Evolutionary conservation across 2,888 invertebrate species (phyloP).

Genomic region (Vesta saturnalis): DNA sequence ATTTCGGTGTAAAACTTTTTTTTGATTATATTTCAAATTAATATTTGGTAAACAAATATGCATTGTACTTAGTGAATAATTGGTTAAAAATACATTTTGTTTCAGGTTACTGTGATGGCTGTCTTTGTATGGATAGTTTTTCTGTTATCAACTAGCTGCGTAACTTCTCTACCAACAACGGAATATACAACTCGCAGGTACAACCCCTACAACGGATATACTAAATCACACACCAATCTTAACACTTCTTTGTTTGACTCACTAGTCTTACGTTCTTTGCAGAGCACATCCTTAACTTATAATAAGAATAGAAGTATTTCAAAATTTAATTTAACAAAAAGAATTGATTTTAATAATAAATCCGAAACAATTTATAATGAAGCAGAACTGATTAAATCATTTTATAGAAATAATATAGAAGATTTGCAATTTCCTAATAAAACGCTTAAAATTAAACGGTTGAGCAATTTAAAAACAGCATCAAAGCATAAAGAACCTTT

Average conservation of each 20-base stretch:
- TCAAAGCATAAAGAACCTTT: background rate
- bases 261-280: background rate
- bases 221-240: conserved; percentile 20
- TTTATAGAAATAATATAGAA: conserved; percentile 33
- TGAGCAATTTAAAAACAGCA: background rate
- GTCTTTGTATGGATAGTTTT: conserved; percentile 50
- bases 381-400: conserved; percentile 20
- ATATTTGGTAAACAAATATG: no score
- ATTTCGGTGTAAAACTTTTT: no score
- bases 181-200: conserved; percentile 58
- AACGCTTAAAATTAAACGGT: conserved; percentile 25
- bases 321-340: background rate
- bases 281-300: background rate
- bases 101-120: conserved; percentile 56
- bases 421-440: conserved; percentile 34
- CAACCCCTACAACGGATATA: conserved; percentile 48
- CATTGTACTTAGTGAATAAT: no score
- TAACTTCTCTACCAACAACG: conserved; percentile 49
- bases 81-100: background rate
- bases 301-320: no score
- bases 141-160: conserved; percentile 46
- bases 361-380: conserved; percentile 12
- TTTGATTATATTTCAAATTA: no score
- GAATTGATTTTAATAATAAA: background rate
- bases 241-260: background rate